Percentiles rank a stretch among this genome's conserved stretches.
phyloP scores from a whole-genome alignment of 2,797 vertebrate genomes.

The Xerus rutilus region DNA sequence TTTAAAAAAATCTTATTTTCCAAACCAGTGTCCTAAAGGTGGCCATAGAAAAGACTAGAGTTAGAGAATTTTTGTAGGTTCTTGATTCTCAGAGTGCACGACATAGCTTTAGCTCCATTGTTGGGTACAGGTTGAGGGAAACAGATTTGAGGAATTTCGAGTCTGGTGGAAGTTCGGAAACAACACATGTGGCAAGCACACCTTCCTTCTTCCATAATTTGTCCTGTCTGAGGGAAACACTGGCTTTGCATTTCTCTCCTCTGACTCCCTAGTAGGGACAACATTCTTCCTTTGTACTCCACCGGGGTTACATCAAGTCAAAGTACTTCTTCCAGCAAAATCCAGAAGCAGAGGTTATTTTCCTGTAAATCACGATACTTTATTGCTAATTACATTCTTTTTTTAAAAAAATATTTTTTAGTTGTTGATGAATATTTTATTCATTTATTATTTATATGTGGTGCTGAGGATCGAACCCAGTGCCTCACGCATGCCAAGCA shows the following conservation, averaged over 20 bases:
- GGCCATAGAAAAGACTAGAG: background rate
- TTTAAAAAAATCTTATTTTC: background rate
- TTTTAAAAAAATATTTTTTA: slow-evolving; percentile 29
- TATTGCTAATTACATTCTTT: slow-evolving; percentile 19
- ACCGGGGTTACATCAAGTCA: background rate
- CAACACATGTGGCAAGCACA: background rate
- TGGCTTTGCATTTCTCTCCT: background rate
- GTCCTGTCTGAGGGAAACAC: background rate
- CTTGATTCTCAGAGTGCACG: background rate
- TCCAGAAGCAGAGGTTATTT: slow-evolving; percentile 24
- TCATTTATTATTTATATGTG: too few relatives aligned
- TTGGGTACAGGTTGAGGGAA: background rate
- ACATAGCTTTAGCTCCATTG: background rate
- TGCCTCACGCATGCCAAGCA: too few relatives aligned
- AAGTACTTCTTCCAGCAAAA: slow-evolving; percentile 31
- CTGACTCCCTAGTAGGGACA: background rate
- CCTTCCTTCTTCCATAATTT: background rate
- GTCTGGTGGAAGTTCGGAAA: slow-evolving; percentile 13
- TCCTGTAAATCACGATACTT: background rate
- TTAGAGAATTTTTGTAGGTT: background rate
- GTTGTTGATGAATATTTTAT: too few relatives aligned
- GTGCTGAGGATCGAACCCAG: too few relatives aligned
- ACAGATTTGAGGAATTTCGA: slow-evolving; percentile 22
- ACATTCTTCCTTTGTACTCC: background rate
- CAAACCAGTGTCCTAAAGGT: background rate